A percentile compares a stretch with the other conserved stretches of the same genome.
Evolutionary conservation across 2,113 vertebrate genomes (phyloP).

Genomic region (Saguinus imperator): DNA sequence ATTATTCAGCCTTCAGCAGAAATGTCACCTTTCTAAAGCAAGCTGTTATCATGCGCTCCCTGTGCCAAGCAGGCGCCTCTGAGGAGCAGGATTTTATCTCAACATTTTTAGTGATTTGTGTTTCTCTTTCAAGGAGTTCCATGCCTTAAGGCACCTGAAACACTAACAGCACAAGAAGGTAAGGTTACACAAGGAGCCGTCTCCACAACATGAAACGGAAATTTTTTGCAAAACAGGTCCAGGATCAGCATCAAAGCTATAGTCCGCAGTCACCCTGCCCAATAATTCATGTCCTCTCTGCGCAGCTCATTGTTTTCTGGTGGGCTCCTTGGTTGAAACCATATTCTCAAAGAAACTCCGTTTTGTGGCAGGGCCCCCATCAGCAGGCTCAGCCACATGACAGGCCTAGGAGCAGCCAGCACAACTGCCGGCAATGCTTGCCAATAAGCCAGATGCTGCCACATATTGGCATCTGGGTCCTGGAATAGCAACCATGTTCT

Average conservation of each 20-base stretch:
- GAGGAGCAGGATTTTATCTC: constrained; percentile 91
- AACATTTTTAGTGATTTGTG: constrained; percentile 91
- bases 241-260: constrained; percentile 30
- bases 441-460: constrained; percentile 89
- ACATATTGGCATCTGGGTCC: constrained; percentile 89
- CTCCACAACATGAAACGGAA: constrained; percentile 61
- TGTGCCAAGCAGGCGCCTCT: constrained; percentile 91
- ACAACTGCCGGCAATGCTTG: constrained; percentile 81
- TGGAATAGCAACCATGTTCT: constrained; percentile 84
- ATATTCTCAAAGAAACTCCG: constrained; percentile 80
- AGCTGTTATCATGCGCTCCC: constrained; percentile 89
- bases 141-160: constrained; percentile 91
- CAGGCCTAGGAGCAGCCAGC: constrained; percentile 79
- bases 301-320: constrained; percentile 62
- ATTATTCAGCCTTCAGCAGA: constrained; percentile 90
- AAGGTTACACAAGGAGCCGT: constrained; percentile 66
- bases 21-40: constrained; percentile 95
- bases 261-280: constrained; percentile 4
- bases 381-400: constrained; percentile 78
- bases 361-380: constrained; percentile 75
- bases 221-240: constrained; percentile 33
- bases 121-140: constrained; percentile 95
- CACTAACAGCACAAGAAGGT: constrained; percentile 84
- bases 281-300: constrained; percentile 56
- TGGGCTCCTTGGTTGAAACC: constrained; percentile 75